Evolutionary conservation across 2,797 vertebrate species (phyloP).

Genomic region (Sebastes diaconus): DNA sequence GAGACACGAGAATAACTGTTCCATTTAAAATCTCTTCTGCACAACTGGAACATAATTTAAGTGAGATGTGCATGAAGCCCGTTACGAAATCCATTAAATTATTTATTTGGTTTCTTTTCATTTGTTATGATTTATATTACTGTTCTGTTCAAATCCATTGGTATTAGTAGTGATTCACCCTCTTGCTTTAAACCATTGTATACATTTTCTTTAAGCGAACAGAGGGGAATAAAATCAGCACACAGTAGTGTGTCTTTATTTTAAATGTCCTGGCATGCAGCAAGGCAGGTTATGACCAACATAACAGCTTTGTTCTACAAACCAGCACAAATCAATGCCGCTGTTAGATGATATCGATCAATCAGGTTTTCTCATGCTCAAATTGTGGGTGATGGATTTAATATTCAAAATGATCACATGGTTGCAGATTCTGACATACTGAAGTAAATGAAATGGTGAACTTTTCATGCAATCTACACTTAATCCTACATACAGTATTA

Average conservation of each 20-base stretch:
- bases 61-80: conserved; percentile 23
- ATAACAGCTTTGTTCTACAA: conserved; percentile 70
- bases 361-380: neutral
- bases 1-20: conserved; percentile 4
- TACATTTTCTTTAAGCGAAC: conserved; percentile 61
- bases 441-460: neutral
- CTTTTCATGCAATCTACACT: neutral
- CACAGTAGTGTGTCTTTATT: conserved; percentile 41
- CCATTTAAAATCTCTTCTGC: conserved; percentile 33
- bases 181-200: conserved; percentile 74
- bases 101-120: conserved; percentile 51
- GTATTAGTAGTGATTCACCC: conserved; percentile 55
- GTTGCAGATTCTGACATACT: neutral
- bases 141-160: conserved; percentile 66
- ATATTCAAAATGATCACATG: neutral
- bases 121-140: conserved; percentile 61
- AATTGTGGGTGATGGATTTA: neutral
- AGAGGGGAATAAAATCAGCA: conserved; percentile 42
- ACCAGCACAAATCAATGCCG: conserved; percentile 75
- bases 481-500: neutral
- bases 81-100: conserved; percentile 33
- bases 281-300: conserved; percentile 57
- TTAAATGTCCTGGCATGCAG: conserved; percentile 49
- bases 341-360: neutral
- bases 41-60: conserved; percentile 24